phyloP scores from a whole-genome alignment of 2,888 invertebrate genomes.

The Empis stercorea region DNA sequence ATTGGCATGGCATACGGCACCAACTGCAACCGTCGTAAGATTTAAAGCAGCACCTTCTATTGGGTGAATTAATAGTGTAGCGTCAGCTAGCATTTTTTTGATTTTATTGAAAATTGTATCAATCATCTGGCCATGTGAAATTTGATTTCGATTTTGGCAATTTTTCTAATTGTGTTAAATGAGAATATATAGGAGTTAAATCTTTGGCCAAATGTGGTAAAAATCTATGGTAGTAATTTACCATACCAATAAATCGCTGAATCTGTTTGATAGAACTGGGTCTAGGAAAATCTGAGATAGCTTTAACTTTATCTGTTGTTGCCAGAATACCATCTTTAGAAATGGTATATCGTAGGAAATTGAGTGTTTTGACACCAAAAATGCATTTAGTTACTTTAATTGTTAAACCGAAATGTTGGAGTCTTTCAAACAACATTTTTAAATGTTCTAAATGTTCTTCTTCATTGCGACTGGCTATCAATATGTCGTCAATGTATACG shows the following conservation, averaged over 20 bases:
- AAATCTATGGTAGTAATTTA: slow-evolving; percentile 4
- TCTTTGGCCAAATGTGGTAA: slow-evolving; percentile 3
- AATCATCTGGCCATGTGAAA: neutral
- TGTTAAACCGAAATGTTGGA: too few relatives aligned
- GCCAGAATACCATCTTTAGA: neutral
- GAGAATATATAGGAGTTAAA: slow-evolving; percentile 2
- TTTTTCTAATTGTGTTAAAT: neutral
- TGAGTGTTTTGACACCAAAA: neutral
- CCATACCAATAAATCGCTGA: slow-evolving; percentile 2
- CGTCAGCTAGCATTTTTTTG: slow-evolving; percentile 8
- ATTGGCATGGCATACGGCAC: slow-evolving; percentile 28
- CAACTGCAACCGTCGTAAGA: slow-evolving; percentile 19
- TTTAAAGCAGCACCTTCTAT: slow-evolving; percentile 16
- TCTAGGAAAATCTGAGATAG: neutral
- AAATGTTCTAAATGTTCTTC: slow-evolving; percentile 15
- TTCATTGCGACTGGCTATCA: slow-evolving; percentile 15
- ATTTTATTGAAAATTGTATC: neutral
- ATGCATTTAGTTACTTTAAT: slow-evolving; percentile 9
- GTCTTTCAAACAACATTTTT: slow-evolving; percentile 11
- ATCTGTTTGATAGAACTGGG: neutral
- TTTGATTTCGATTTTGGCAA: too few relatives aligned
- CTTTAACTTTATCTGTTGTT: neutral
- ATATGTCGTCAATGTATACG: slow-evolving; percentile 26
- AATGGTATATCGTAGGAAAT: neutral
- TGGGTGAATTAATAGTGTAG: slow-evolving; percentile 25